Conservation (phyloP, 2,797 vertebrate genomes). For the Acropternis orthonyx region DNA sequence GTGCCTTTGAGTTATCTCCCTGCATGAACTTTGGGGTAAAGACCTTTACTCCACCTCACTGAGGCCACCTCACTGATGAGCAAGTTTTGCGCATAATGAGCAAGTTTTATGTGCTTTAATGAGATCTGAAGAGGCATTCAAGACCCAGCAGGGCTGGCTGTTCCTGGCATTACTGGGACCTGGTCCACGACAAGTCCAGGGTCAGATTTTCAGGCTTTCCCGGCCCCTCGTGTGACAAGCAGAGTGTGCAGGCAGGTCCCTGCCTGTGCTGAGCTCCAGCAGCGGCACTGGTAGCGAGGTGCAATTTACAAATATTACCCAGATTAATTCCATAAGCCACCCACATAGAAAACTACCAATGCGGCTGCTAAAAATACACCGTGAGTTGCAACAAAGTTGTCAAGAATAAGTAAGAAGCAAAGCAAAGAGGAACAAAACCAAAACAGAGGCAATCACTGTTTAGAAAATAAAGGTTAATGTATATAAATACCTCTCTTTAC, state of each 20-base stretch:
- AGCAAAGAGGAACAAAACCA: conserved; percentile 27
- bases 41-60: not conserved
- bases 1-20: not conserved
- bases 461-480: conserved; percentile 47
- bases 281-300: not conserved
- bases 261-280: not conserved
- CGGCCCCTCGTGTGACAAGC: not conserved
- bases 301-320: conserved; percentile 64
- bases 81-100: not conserved
- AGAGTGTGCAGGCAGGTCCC: not conserved
- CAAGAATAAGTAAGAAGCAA: conserved; percentile 57
- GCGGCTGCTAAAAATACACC: conserved; percentile 62
- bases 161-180: not conserved
- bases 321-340: conserved; percentile 67
- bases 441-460: conserved; percentile 52
- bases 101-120: not conserved
- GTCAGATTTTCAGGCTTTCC: not conserved
- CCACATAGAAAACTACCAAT: conserved; percentile 57
- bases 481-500: not conserved
- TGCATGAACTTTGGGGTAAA: conserved; percentile 28
- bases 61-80: not conserved
- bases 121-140: not conserved
- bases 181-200: accelerated
- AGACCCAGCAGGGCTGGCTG: not conserved
- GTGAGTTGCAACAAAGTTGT: conserved; percentile 59